Conservation (phyloP, 2,113 vertebrate species). For the Datnioides undecimradiatus region DNA sequence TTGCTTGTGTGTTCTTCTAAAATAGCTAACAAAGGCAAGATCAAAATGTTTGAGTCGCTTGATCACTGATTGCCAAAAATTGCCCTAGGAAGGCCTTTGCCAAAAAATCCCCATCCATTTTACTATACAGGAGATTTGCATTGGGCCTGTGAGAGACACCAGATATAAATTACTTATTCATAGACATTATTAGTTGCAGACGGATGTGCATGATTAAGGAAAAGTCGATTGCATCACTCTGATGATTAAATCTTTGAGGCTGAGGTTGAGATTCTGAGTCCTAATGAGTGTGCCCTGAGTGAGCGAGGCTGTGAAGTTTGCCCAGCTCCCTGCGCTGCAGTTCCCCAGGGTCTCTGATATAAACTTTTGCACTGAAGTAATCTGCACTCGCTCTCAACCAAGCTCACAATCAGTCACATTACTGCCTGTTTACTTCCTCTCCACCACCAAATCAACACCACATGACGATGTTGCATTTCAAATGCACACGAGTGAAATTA, state of each 20-base stretch:
- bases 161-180: conserved; percentile 25
- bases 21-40: conserved; percentile 1
- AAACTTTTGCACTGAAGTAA: conserved; percentile 20
- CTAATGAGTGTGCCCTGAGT: neutral
- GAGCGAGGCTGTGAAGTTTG: neutral
- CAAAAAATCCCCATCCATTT: conserved; percentile 1
- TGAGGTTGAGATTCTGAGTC: conserved; percentile 34
- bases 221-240: neutral
- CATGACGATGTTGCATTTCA: conserved; percentile 44
- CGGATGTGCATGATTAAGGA: conserved; percentile 11
- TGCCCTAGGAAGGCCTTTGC: no score
- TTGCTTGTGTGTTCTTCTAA: conserved; percentile 6
- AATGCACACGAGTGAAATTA: conserved; percentile 27
- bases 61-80: no score
- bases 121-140: neutral
- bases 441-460: conserved; percentile 52
- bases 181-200: conserved; percentile 25
- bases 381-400: conserved; percentile 18
- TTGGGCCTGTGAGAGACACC: conserved; percentile 20
- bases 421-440: conserved; percentile 19
- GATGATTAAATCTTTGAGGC: conserved; percentile 4
- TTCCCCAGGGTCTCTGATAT: conserved; percentile 10
- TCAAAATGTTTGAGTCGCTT: neutral
- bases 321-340: conserved; percentile 5
- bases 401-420: conserved; percentile 33